Conservation (phyloP, 2,888 invertebrate genomes). For the Pemphredon lugubris region DNA sequence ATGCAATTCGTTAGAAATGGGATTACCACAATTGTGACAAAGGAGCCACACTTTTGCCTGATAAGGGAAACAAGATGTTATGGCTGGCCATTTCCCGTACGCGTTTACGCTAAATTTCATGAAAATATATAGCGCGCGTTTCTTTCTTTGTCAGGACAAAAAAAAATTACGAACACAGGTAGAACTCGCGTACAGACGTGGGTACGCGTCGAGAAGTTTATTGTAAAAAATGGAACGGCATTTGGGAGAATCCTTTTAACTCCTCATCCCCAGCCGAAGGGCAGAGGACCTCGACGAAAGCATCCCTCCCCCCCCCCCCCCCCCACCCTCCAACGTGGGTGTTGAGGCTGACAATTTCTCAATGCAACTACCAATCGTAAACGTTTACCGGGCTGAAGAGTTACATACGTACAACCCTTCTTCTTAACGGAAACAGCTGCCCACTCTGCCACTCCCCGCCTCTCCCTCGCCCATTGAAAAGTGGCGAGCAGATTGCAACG, state of each 20-base stretch:
- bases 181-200: too few relatives aligned
- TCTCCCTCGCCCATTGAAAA: constrained; percentile 42
- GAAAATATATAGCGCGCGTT: constrained; percentile 24
- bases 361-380: constrained; percentile 62
- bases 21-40: constrained; percentile 55
- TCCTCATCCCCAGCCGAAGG: too few relatives aligned
- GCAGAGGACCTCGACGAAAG: too few relatives aligned
- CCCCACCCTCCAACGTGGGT: too few relatives aligned
- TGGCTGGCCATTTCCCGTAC: constrained; percentile 30
- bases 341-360: constrained; percentile 45
- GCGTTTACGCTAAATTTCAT: constrained; percentile 31
- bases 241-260: too few relatives aligned
- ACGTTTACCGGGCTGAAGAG: constrained; percentile 63
- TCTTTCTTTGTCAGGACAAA: background rate
- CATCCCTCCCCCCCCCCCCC: too few relatives aligned
- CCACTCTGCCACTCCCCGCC: constrained; percentile 33
- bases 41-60: constrained; percentile 30
- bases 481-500: constrained; percentile 71
- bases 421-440: constrained; percentile 14
- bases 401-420: constrained; percentile 44
- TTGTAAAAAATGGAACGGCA: too few relatives aligned
- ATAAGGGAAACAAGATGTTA: constrained; percentile 42
- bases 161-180: background rate
- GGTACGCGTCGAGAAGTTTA: too few relatives aligned
- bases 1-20: constrained; percentile 39